These are phyloP conservation scores for Lordiphosa andalusiaca DNA, from an alignment of 2,888 invertebrate genomes.

Conservation along the genomic window DNA sequence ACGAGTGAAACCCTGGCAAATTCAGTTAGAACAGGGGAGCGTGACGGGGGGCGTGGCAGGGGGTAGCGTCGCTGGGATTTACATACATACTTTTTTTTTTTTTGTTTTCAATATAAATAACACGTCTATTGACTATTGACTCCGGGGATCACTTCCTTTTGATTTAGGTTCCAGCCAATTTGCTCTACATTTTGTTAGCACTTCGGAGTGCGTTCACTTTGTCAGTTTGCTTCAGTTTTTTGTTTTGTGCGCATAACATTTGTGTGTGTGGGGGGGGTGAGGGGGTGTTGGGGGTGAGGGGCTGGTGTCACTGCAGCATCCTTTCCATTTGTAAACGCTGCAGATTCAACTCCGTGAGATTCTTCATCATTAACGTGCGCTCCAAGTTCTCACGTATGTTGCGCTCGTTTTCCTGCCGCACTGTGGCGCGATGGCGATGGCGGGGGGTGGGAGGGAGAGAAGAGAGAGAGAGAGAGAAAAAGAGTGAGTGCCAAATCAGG, in stretches of 20 bases:
- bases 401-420: slow-evolving; percentile 93
- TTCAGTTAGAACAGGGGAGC: no score
- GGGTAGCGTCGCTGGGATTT: no score
- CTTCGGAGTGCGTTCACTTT: slow-evolving; percentile 44
- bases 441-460: slow-evolving; percentile 1
- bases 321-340: slow-evolving; percentile 53
- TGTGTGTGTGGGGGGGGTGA: slow-evolving; percentile 31
- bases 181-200: slow-evolving; percentile 26
- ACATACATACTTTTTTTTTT: no score
- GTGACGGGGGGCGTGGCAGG: no score
- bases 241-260: slow-evolving; percentile 73
- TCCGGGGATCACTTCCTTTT: no score
- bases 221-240: slow-evolving; percentile 19
- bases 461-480: slow-evolving; percentile 13
- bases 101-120: no score
- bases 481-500: slow-evolving; percentile 15
- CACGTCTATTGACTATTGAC: no score
- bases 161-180: slow-evolving; percentile 14
- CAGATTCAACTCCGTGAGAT: slow-evolving; percentile 76
- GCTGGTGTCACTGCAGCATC: slow-evolving; percentile 38
- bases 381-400: slow-evolving; percentile 89
- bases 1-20: slow-evolving; percentile 18
- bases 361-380: slow-evolving; percentile 78
- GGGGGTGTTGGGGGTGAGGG: background rate
- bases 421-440: no score